phyloP scores from a whole-genome alignment of 2,797 vertebrate genomes.

The Champsocephalus gunnari region DNA sequence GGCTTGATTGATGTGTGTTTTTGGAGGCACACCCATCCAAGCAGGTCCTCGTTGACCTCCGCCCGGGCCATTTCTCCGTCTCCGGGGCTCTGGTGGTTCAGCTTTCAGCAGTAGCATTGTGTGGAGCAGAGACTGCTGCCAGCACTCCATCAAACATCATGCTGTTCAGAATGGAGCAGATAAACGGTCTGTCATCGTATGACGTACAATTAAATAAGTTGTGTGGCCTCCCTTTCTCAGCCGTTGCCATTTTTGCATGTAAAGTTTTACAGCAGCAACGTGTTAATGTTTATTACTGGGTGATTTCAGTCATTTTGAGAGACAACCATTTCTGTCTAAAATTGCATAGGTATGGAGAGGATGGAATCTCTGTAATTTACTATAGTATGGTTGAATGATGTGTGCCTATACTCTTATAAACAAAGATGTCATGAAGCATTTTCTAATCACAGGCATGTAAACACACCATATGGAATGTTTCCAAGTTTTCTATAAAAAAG shows the following conservation, averaged over 20 bases:
- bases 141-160: conserved; percentile 20
- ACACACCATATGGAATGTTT: neutral
- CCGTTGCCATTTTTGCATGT: neutral
- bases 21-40: conserved; percentile 63
- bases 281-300: neutral
- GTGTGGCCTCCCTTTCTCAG: neutral
- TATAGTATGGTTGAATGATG: neutral
- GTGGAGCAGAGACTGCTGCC: conserved; percentile 39
- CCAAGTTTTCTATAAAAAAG: too few relatives aligned
- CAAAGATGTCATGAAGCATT: neutral
- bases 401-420: neutral
- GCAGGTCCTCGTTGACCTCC: conserved; percentile 65
- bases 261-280: neutral
- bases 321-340: neutral
- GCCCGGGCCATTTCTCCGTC: conserved; percentile 14
- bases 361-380: neutral
- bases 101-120: conserved; percentile 71
- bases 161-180: conserved; percentile 8
- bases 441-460: neutral
- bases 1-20: conserved; percentile 61
- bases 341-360: neutral
- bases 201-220: conserved; percentile 15
- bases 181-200: conserved; percentile 4
- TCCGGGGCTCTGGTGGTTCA: conserved; percentile 42
- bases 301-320: neutral